Evolutionary conservation across 2,888 invertebrate species (phyloP), one percentile per base, ranked within the genome.

Genomic region (Agrilus biguttatus): DNA sequence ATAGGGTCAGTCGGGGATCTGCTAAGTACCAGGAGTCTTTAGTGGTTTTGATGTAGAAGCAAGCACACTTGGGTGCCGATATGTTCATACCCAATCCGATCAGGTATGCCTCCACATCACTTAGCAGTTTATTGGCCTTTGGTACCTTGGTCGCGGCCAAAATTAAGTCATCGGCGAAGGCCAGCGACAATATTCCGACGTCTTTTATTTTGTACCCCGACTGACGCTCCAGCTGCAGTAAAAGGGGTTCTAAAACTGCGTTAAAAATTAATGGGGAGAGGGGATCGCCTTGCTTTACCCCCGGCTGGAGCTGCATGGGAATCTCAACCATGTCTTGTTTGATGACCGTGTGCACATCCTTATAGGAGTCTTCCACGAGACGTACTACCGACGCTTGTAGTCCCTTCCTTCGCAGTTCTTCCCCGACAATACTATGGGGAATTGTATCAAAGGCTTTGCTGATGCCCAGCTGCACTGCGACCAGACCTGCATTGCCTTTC

Each of bases 361-460:
- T 44, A 46, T 66, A 67, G 8, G 58, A 42, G 10, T 53, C 53
- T 39, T 51, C 53, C 23, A 67, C 37, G 42, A 63, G 62, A 2
- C 50, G 45, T 13, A 55, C 51, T 33, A 64, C 55, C 1, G 37
- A 47, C 40, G 33, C 38, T 1, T 59, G 63, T 23, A 65, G 45
- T 13, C 63, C 63, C 14, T 48, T 43, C 5, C 45, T 45, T 14
- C 52, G 46, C 42, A 69, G 54, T 37, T 61, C 53, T 2, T 49
- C 50, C 33, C 50, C 40, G 1, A 66, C 45, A 4, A 44, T 40
- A 14, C 14, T 10, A 40, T 58, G 55, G 17, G 57, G 54, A 6
- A 55, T 47, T 2, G 55, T 60, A 47, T 67, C 67, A 48, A 65
- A 68, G 5, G 66, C 68, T 50, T 67, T 68, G 12, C 61, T 55